Base-by-base conservation (phyloP, 2,113 vertebrate species). In the Mus musculus region DNA sequence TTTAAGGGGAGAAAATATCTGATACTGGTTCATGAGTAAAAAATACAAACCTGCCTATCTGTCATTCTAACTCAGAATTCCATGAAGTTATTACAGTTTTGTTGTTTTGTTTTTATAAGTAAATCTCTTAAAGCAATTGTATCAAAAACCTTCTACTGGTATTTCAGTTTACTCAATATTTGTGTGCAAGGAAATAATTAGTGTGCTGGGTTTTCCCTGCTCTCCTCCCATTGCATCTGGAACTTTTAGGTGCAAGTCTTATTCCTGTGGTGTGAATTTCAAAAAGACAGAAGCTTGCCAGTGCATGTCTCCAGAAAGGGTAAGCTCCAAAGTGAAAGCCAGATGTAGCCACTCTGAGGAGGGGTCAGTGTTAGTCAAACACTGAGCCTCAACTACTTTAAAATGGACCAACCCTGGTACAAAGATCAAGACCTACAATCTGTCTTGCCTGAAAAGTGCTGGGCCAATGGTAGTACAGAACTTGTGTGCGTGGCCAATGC, bases 11-110 rank as follows among this genome's bases (percentile, higher is more conserved):
- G 30, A 88, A 71, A 82, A 52, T 14, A 16, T 52, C 8, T 17
- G 69, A 77, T 56, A 85, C 24, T 54, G 0, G 11, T 63, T 92
- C 96, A 56, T 80, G 72, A 88, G 86, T 89, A 88, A 95, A 82
- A 95, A 92, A 76, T 46, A 67, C 1, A 86, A 94, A 86, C 12
- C 20, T 81, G 49, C 3, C 33, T 30, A 20, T 77, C 33, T 36
- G 16, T 77, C 3, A 19, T 88, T 96, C 26, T 24, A 81, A 39
- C n/a, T 90, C 39, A 82, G 75, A 90, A 91, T 39, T 61, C 54
- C 7, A 76, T 16, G 49, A 89, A 17, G 26, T 20, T 61, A 46
- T 81, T 42, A 46, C 3, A 26, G 12, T 7, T 42, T 42, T 69
- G 30, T 3, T 46, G 12, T 13, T 46, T 46, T 65, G 14, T 59